Conservation (phyloP, 2,113 vertebrate species). For the Aix galericulata region DNA sequence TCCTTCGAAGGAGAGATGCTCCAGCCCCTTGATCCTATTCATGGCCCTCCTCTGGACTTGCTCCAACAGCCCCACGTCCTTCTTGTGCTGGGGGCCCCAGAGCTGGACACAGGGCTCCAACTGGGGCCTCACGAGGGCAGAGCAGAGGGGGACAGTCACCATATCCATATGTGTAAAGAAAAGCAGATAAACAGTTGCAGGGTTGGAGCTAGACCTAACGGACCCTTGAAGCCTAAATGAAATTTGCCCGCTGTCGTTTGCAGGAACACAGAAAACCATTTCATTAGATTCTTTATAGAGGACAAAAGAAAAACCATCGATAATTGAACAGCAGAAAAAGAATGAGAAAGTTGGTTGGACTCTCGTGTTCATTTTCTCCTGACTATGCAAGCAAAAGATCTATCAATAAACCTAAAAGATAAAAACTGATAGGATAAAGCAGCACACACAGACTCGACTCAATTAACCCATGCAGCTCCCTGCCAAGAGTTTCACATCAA, state of each 20-base stretch:
- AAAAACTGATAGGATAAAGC: conserved; percentile 19
- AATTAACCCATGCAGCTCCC: conserved; percentile 36
- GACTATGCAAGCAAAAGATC: neutral
- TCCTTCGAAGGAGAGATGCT: too few species aligned
- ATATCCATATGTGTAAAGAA: neutral
- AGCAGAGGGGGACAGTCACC: too few species aligned
- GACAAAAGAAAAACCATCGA: neutral
- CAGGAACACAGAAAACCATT: neutral
- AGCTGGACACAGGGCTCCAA: too few species aligned
- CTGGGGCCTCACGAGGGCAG: too few species aligned
- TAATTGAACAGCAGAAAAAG: neutral
- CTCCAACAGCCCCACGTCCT: too few species aligned
- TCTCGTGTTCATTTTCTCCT: neutral
- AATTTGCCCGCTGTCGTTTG: neutral
- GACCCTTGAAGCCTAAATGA: neutral
- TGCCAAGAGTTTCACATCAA: conserved; percentile 9
- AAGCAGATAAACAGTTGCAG: neutral
- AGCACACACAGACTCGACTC: neutral
- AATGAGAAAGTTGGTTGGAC: neutral
- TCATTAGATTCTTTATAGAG: neutral
- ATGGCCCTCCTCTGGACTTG: too few species aligned
- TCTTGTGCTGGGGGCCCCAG: too few species aligned
- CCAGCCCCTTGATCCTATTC: too few species aligned
- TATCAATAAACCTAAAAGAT: conserved; percentile 22
- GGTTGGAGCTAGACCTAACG: neutral